phyloP scores from a whole-genome alignment of 2,113 vertebrate genomes.

The western clawed frog (Xenopus tropicalis) region UCB_Xtro_10.0 CM004443.2:123874501-123875000 shows the following conservation, averaged over 20 bases:
- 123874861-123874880: not conserved
- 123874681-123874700: too few relatives aligned
- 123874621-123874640: too few relatives aligned
- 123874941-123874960: not conserved
- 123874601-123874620: too few relatives aligned
- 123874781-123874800: not conserved
- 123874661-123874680: too few relatives aligned
- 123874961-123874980: not conserved
- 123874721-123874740: not conserved
- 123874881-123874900: not conserved
- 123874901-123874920: not conserved
- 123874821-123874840: not conserved
- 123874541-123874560: too few relatives aligned
- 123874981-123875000: not conserved
- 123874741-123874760: not conserved
- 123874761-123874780: not conserved
- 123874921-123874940: not conserved
- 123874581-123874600: too few relatives aligned
- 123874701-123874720: too few relatives aligned
- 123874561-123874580: too few relatives aligned
- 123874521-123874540: too few relatives aligned
- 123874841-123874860: not conserved
- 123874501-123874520: too few relatives aligned
- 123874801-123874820: not conserved
- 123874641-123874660: too few relatives aligned